Percentiles rank a stretch among this genome's conserved stretches.
phyloP scores from a whole-genome alignment of 1,140 invertebrate species.

The Magallana angulata region DNA sequence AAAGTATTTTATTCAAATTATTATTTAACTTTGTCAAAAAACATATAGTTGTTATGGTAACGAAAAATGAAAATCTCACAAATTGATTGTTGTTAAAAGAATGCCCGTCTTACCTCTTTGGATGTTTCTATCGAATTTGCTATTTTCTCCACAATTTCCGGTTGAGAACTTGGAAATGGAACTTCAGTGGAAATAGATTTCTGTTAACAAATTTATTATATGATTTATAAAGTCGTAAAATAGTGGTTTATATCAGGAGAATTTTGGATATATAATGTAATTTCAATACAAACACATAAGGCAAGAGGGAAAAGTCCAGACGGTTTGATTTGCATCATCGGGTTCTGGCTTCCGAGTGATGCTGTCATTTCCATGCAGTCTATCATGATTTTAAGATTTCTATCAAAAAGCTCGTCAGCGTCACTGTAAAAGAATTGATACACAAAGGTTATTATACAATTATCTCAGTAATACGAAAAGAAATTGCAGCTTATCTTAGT shows the following conservation, averaged over 20 bases:
- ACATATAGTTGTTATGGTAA: too few relatives aligned
- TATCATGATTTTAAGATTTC: slow-evolving; percentile 93
- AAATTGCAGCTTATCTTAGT: too few relatives aligned
- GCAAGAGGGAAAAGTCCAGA: slow-evolving; percentile 96
- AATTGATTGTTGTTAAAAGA: not conserved
- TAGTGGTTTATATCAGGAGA: not conserved
- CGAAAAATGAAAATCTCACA: not conserved
- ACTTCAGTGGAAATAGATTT: slow-evolving; percentile 23
- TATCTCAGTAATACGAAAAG: too few relatives aligned
- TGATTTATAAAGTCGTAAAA: not conserved
- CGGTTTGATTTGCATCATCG: slow-evolving; percentile 96
- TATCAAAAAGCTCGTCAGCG: slow-evolving; percentile 91
- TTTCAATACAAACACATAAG: slow-evolving; percentile 86
- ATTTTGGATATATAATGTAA: too few relatives aligned
- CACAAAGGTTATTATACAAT: too few relatives aligned
- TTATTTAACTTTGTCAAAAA: too few relatives aligned
- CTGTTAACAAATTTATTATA: not conserved
- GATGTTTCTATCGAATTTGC: slow-evolving; percentile 17
- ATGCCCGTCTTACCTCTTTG: slow-evolving; percentile 34
- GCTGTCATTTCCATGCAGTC: slow-evolving; percentile 95
- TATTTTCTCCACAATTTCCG: slow-evolving; percentile 10
- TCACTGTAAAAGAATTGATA: slow-evolving; percentile 19
- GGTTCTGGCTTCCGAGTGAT: slow-evolving; percentile 93
- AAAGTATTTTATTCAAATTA: too few relatives aligned
- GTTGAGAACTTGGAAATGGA: slow-evolving; percentile 28